A percentile compares a stretch with the other conserved stretches of the same genome.
Conservation (phyloP, 2,113 vertebrate species). For the Isurus oxyrinchus region DNA sequence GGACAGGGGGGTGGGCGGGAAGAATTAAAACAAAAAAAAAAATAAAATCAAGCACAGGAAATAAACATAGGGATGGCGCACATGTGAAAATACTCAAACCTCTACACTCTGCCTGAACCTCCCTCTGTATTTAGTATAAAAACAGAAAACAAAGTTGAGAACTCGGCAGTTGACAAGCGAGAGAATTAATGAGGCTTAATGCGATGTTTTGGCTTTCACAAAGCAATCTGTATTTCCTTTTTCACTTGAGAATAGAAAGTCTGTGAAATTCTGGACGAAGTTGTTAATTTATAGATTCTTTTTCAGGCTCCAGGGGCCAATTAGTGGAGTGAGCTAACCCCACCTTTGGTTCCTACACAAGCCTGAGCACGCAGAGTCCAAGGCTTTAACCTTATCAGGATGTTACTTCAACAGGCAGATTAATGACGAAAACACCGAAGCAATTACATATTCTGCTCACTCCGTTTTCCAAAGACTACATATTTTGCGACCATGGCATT, state of each 20-base stretch:
- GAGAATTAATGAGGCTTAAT: slow-evolving; percentile 6
- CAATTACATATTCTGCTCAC: not conserved
- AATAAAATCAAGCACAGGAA: not conserved
- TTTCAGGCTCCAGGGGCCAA: not conserved
- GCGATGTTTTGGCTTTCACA: not conserved
- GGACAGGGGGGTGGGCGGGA: too few species aligned
- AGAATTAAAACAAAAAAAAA: not conserved
- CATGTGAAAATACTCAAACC: not conserved
- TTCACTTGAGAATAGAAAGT: not conserved
- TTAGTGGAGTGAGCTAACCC: not conserved
- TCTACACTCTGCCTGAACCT: not conserved
- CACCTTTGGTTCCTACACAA: not conserved
- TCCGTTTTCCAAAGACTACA: not conserved
- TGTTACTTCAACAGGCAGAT: not conserved
- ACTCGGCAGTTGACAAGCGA: not conserved
- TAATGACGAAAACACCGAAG: not conserved
- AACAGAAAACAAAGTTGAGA: not conserved
- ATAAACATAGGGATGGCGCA: not conserved
- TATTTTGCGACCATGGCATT: not conserved
- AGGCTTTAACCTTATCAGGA: not conserved
- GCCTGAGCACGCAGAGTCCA: not conserved
- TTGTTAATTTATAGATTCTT: not conserved
- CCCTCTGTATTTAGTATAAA: not conserved
- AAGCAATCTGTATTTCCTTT: not conserved
- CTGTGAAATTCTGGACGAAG: slow-evolving; percentile 5